Evolutionary conservation across 2,113 vertebrate genomes (phyloP).

Genomic region (Athene noctua): DNA sequence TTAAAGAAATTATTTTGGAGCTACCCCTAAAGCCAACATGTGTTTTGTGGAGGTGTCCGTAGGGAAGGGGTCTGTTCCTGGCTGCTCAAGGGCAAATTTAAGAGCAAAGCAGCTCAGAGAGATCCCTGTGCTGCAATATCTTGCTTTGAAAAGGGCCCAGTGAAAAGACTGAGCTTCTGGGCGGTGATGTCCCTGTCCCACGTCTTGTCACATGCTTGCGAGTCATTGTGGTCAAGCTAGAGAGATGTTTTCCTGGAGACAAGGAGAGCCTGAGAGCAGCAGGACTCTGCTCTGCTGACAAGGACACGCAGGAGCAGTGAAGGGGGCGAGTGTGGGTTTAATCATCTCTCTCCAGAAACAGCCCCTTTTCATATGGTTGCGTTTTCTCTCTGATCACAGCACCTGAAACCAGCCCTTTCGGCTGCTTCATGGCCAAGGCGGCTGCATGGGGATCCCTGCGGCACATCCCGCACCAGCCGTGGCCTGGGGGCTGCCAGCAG

Average conservation of each 20-base stretch:
- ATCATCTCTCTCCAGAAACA: neutral
- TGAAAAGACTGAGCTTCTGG: neutral
- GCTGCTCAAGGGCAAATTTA: neutral
- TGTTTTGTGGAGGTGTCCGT: neutral
- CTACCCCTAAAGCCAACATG: neutral
- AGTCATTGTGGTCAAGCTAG: neutral
- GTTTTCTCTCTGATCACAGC: accelerated
- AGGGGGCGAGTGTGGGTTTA: neutral
- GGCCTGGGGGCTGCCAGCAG: neutral
- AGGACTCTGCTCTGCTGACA: neutral
- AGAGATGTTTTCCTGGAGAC: neutral
- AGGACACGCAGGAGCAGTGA: accelerated
- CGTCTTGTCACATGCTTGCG: accelerated
- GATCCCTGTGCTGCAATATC: neutral
- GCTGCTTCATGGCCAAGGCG: neutral
- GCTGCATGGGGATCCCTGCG: neutral
- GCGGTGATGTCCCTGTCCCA: neutral
- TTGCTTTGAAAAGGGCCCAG: neutral
- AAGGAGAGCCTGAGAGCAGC: neutral
- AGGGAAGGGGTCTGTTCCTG: neutral
- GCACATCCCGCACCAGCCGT: neutral
- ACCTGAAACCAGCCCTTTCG: neutral
- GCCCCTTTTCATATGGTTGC: accelerated
- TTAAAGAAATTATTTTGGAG: neutral
- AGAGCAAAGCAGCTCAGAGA: neutral